Evolutionary conservation across 1,140 invertebrate species (phyloP).

Genomic region (Penaeus indicus): DNA sequence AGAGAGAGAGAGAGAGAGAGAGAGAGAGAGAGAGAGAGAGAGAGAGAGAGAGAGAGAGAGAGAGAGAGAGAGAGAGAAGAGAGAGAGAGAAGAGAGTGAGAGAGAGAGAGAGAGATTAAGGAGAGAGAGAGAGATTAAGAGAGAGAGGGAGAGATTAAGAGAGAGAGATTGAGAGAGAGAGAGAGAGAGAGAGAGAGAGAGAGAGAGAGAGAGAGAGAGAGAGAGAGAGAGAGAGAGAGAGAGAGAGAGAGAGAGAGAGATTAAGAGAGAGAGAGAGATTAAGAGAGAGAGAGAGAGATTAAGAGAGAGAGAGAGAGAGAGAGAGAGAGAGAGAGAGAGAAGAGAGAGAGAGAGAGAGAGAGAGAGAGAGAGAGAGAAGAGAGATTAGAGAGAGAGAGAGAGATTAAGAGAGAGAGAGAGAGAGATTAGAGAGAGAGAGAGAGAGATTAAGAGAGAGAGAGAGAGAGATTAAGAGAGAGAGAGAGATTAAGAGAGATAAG

Average conservation of each 20-base stretch:
- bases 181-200: no score
- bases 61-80: background rate
- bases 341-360: background rate
- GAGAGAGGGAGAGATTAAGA: no score
- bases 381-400: no score
- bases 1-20: no score
- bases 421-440: background rate
- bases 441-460: background rate
- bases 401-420: no score
- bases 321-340: background rate
- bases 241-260: background rate
- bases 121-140: no score
- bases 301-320: background rate
- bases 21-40: background rate
- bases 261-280: conserved; percentile 2
- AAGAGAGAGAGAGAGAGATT: background rate
- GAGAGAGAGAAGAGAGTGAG: background rate
- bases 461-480: background rate
- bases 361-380: background rate
- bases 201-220: background rate
- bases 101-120: background rate
- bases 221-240: background rate
- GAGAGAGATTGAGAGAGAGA: no score
- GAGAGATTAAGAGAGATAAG: background rate
- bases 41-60: background rate